These are phyloP conservation scores for Lophotriccus pileatus DNA, from an alignment of 2,797 vertebrate species.

Conservation along the genomic window DNA sequence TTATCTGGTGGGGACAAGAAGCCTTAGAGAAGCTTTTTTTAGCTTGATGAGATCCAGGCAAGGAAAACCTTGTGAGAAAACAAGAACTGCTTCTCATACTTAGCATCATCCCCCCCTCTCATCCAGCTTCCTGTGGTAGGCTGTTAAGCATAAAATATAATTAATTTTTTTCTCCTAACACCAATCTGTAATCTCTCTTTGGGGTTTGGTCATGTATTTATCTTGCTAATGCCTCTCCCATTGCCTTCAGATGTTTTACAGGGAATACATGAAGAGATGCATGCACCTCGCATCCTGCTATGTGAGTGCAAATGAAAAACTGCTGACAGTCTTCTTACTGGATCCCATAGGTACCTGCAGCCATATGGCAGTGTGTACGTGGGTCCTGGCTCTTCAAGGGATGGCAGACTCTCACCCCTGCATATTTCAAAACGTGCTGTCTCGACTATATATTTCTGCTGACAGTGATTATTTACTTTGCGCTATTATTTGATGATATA, in stretches of 20 bases:
- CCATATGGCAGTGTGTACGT: neutral
- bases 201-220: neutral
- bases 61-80: neutral
- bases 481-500: slow-evolving; percentile 42
- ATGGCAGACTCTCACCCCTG: slow-evolving; percentile 21
- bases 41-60: neutral
- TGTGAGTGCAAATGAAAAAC: slow-evolving; percentile 34
- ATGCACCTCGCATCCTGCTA: neutral
- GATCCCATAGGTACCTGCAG: slow-evolving; percentile 11
- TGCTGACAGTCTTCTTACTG: neutral
- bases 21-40: neutral
- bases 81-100: neutral
- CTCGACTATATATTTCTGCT: slow-evolving; percentile 5
- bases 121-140: neutral
- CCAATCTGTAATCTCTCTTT: neutral
- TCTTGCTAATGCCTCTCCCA: neutral
- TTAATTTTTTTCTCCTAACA: neutral
- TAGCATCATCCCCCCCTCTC: neutral
- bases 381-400: neutral
- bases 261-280: slow-evolving; percentile 9
- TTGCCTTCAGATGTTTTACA: slow-evolving; percentile 15
- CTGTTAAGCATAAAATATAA: neutral
- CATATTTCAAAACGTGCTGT: neutral
- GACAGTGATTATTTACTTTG: slow-evolving; percentile 65
- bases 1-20: slow-evolving; percentile 15